A percentile compares a stretch with the other conserved stretches of the same genome.
phyloP scores from a whole-genome alignment of 2,113 vertebrate species.

The Daphoenositta chrysoptera region DNA sequence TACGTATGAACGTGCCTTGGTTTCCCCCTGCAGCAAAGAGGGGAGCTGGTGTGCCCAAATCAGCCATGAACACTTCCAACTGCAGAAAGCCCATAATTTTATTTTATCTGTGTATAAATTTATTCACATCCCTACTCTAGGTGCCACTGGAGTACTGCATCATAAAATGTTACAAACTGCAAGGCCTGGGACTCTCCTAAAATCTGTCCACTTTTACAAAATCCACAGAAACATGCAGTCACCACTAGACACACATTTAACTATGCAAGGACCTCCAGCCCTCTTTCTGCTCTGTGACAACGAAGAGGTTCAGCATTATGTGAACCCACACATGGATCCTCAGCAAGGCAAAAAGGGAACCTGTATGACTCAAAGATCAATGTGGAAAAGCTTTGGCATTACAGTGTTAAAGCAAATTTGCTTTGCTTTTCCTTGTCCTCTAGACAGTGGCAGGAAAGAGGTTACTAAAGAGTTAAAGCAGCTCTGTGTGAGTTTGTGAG shows the following conservation, averaged over 20 bases:
- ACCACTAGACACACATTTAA: not conserved
- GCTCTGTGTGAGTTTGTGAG: not conserved
- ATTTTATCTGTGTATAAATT: not conserved
- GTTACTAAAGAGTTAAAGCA: not conserved
- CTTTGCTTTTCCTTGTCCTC: not conserved
- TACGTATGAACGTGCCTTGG: accelerated
- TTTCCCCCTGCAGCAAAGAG: not conserved
- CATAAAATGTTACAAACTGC: not conserved
- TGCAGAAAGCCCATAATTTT: not conserved
- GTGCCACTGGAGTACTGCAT: not conserved
- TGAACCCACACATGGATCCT: not conserved
- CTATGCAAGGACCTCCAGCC: not conserved
- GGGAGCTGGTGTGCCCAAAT: not conserved
- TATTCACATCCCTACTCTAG: not conserved
- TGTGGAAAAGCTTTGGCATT: not conserved
- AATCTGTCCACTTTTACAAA: not conserved
- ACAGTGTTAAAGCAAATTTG: not conserved
- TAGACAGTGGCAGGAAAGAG: not conserved
- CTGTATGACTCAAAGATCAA: not conserved
- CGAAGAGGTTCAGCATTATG: not conserved
- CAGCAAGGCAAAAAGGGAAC: not conserved
- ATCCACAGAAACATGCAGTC: not conserved
- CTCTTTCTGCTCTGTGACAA: not conserved
- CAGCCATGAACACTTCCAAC: not conserved
- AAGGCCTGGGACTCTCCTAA: not conserved